phyloP scores from a whole-genome alignment of 2,888 invertebrate species.

The Laothoe populi region DNA sequence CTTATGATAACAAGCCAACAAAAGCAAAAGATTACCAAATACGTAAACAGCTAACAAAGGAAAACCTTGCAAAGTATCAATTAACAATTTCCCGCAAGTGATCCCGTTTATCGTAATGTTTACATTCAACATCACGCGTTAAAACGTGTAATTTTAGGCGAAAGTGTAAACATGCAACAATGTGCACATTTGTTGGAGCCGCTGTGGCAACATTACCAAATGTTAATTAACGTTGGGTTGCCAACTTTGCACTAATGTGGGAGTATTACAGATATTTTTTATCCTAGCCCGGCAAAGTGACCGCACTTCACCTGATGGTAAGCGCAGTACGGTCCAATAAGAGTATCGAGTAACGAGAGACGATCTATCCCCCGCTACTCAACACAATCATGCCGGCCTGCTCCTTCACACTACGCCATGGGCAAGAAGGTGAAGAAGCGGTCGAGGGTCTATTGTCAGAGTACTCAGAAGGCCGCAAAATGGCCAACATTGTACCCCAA shows the following conservation, averaged over 20 bases:
- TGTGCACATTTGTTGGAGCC: constrained; percentile 4
- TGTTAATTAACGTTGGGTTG: background rate
- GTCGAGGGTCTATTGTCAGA: too few species aligned
- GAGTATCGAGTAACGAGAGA: too few species aligned
- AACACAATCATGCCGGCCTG: too few species aligned
- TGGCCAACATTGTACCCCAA: too few species aligned
- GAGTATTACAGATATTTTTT: background rate
- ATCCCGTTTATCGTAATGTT: constrained; percentile 3
- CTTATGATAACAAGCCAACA: background rate
- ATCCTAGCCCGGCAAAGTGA: too few species aligned
- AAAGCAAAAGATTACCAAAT: background rate
- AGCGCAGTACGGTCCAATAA: too few species aligned
- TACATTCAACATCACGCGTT: constrained; percentile 9
- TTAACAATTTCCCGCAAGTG: constrained; percentile 7
- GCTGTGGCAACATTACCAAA: background rate
- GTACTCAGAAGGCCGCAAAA: too few species aligned
- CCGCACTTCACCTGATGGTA: too few species aligned
- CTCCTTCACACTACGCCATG: too few species aligned
- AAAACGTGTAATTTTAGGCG: constrained; percentile 6
- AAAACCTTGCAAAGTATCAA: constrained; percentile 1
- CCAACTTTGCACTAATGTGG: background rate
- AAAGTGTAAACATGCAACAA: constrained; percentile 13
- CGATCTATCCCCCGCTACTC: too few species aligned
- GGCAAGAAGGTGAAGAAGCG: too few species aligned
- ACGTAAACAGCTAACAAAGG: background rate